Evolutionary conservation across 2,113 vertebrate species (phyloP).

Genomic region (Pituophis catenifer): DNA sequence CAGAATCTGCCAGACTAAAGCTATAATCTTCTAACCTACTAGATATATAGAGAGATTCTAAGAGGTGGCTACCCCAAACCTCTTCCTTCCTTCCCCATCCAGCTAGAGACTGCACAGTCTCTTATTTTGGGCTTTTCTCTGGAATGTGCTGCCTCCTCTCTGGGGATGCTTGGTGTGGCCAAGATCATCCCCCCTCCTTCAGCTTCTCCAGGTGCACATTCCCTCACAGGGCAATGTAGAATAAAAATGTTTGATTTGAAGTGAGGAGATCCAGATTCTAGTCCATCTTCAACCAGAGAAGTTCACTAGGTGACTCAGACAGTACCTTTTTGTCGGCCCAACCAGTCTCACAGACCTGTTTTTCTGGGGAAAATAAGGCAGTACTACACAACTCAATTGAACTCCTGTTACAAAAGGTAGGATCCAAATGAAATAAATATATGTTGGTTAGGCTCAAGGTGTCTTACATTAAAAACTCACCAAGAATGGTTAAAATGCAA

Average conservation of each 20-base stretch:
- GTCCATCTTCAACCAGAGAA: background rate
- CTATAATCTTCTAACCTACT: background rate
- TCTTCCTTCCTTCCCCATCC: background rate
- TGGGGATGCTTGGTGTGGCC: background rate
- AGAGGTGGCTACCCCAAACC: background rate
- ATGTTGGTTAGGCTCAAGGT: no score
- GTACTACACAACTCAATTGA: background rate
- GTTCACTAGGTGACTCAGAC: background rate
- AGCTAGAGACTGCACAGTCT: background rate
- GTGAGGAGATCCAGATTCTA: background rate
- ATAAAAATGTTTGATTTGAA: background rate
- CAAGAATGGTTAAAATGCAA: no score
- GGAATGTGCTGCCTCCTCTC: background rate
- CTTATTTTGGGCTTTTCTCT: background rate
- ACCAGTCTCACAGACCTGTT: background rate
- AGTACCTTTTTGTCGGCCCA: background rate
- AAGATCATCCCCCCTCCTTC: background rate
- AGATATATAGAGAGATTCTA: background rate
- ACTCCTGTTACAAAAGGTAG: background rate
- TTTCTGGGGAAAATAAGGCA: background rate
- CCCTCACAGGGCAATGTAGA: background rate
- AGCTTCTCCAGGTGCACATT: background rate
- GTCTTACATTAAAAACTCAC: no score
- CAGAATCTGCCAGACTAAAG: background rate
- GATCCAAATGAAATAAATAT: background rate